These are phyloP conservation scores for Drosophila ustulata DNA, from an alignment of 2,888 invertebrate species.

Conservation along the genomic window DNA sequence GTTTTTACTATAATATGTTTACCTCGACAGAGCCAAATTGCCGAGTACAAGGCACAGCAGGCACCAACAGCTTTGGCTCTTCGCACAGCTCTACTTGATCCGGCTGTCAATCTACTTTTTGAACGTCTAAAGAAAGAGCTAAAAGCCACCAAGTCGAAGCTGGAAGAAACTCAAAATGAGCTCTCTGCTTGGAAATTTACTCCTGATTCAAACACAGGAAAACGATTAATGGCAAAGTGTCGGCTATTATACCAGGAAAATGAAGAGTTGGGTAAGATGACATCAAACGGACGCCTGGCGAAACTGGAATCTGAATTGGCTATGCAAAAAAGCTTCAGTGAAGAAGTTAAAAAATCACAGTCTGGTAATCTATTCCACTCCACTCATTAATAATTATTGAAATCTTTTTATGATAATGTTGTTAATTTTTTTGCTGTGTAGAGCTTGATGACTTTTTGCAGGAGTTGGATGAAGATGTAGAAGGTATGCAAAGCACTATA, in stretches of 20 bases:
- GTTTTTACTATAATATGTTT: not conserved
- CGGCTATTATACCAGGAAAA: constrained; percentile 97
- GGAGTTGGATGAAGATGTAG: constrained; percentile 98
- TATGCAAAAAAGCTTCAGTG: constrained; percentile 96
- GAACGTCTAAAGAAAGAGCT: constrained; percentile 96
- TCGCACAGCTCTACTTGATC: constrained; percentile 95
- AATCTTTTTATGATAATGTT: not conserved
- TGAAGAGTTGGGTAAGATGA: constrained; percentile 98
- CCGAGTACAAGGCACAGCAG: constrained; percentile 95
- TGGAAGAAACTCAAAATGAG: constrained; percentile 99
- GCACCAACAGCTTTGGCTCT: constrained; percentile 91
- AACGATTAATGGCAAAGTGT: constrained; percentile 98
- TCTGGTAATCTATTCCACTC: constrained; percentile 88
- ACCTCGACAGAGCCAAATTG: constrained; percentile 92
- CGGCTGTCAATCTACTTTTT: constrained; percentile 97
- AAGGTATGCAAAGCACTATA: constrained; percentile 99
- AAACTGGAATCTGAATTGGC: constrained; percentile 98
- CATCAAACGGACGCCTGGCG: constrained; percentile 96
- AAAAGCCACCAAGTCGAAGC: constrained; percentile 93
- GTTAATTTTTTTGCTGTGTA: constrained; percentile 74
- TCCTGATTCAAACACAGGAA: constrained; percentile 99
- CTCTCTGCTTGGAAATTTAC: constrained; percentile 99
- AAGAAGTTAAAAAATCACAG: constrained; percentile 98
- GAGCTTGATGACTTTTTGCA: constrained; percentile 98
- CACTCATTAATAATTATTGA: not conserved